phyloP scores from a whole-genome alignment of 2,113 vertebrate species.

The Indicator maculatus region DNA sequence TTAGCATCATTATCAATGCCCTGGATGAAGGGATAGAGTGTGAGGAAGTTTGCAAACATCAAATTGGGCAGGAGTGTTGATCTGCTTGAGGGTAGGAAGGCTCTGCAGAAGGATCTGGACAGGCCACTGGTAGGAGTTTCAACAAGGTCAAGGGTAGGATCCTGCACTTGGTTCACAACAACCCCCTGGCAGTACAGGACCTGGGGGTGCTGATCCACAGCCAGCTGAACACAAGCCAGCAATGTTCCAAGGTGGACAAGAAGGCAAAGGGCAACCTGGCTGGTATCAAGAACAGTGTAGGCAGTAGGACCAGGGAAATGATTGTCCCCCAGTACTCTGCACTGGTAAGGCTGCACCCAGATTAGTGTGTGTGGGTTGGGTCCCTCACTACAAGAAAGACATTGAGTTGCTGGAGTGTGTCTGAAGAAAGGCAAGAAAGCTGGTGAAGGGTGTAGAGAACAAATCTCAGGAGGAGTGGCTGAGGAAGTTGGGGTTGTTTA shows the following conservation, averaged over 20 bases:
- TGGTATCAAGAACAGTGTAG: not conserved
- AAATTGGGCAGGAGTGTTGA: not conserved
- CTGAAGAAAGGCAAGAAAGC: no score
- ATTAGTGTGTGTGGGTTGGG: not conserved
- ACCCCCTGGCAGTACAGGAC: not conserved
- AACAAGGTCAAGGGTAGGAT: no score
- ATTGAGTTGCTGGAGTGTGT: no score
- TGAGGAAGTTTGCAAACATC: not conserved
- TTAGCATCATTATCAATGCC: not conserved
- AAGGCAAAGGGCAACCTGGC: not conserved
- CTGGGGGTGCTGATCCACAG: not conserved
- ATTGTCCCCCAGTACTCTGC: not conserved
- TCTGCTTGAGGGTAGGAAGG: not conserved
- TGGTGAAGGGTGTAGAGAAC: no score
- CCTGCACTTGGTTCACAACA: not conserved
- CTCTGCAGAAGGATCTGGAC: no score
- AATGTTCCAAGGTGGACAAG: no score
- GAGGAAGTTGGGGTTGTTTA: no score
- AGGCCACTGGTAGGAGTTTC: no score
- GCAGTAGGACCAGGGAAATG: not conserved
- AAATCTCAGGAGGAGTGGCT: no score
- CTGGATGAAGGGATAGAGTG: not conserved
- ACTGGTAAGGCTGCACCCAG: not conserved
- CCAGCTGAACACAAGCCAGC: not conserved
- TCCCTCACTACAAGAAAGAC: not conserved